Base-by-base conservation (phyloP, 2,888 invertebrate species). In the Drosophila koepferae region DNA sequence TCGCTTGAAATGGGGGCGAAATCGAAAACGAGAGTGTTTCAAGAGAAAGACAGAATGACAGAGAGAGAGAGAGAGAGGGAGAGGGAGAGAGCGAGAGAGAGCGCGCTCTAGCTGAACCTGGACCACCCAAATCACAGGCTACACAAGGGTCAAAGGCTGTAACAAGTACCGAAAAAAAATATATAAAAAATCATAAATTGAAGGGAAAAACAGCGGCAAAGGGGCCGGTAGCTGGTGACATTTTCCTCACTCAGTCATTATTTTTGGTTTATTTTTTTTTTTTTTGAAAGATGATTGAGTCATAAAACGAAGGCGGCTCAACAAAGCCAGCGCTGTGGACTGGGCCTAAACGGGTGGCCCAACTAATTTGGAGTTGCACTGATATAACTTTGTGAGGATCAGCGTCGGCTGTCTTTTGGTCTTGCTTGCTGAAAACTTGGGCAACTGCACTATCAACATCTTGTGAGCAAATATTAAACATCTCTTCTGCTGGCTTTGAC, bases 401-500 rank as follows among this genome's bases (percentile, higher is more conserved):
- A 58, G 8, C 20, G 82, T 68, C 70, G 72, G 78, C 67, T 55
- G 67, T 63, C 55, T 55, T 74, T 74, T 78, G 55, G 60, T 74
- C 74, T 72, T 49, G 44, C 20, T 53, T 54, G 64, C 62, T 28
- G 23, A 28, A 31, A 48, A 63, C 55, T 56, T 46, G 59, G 46
- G 60, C 38, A 48, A 48, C 23, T 48, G 28, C 74, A 28, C 74
- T 86, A 88, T 90, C 85, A 51, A 67, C 83, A 88, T 86, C 86
- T 80, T 67, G 61, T 82, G 62, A 41, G 81, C 84, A 86, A 86
- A 86, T 86, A 90, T 88, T 74, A 88, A 86, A 86, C 72, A 77
- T 80, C 90, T 86, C 54, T 68, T 70, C 59, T 56, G 62, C 48
- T 83, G 83, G 75, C 81, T 86, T 83, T 87, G 61, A 88, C 72